A percentile compares a stretch with the other conserved stretches of the same genome.
These are phyloP conservation scores for Crax fasciolata DNA, from an alignment of 2,797 vertebrate species.

Conservation along the genomic window DNA sequence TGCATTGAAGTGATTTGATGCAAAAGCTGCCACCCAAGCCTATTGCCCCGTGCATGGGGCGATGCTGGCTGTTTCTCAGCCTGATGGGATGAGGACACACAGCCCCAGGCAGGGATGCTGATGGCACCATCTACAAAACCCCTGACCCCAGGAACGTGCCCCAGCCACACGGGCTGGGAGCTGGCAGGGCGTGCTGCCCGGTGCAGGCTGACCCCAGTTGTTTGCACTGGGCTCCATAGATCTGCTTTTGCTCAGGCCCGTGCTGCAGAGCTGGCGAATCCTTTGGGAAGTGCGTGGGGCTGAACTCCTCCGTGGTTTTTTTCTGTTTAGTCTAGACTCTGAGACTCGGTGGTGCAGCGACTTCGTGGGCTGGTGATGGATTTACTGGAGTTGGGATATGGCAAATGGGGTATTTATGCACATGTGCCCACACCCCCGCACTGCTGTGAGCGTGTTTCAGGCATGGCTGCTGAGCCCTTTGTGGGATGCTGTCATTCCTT, in stretches of 20 bases:
- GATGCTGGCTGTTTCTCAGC: fast-evolving
- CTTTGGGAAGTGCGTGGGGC: background rate
- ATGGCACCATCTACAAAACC: background rate
- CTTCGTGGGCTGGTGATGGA: slow-evolving; percentile 21
- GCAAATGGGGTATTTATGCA: background rate
- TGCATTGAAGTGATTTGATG: background rate
- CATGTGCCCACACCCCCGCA: background rate
- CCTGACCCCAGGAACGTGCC: background rate
- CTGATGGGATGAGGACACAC: background rate
- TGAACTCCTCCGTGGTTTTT: background rate
- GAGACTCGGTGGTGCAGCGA: background rate
- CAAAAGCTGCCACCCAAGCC: fast-evolving
- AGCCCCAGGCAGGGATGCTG: fast-evolving
- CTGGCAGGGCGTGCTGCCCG: background rate
- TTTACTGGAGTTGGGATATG: slow-evolving; percentile 26
- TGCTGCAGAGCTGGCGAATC: background rate
- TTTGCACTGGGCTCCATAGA: background rate
- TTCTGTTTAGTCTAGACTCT: slow-evolving; percentile 43
- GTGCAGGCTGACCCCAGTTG: background rate
- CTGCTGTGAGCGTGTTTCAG: fast-evolving
- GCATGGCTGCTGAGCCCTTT: background rate
- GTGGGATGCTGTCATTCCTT: background rate
- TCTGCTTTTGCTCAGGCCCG: background rate
- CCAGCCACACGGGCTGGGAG: fast-evolving
- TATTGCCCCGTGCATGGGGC: fast-evolving